Base-by-base conservation (phyloP, 1,140 invertebrate genomes). In the Drosophila melanica region DNA sequence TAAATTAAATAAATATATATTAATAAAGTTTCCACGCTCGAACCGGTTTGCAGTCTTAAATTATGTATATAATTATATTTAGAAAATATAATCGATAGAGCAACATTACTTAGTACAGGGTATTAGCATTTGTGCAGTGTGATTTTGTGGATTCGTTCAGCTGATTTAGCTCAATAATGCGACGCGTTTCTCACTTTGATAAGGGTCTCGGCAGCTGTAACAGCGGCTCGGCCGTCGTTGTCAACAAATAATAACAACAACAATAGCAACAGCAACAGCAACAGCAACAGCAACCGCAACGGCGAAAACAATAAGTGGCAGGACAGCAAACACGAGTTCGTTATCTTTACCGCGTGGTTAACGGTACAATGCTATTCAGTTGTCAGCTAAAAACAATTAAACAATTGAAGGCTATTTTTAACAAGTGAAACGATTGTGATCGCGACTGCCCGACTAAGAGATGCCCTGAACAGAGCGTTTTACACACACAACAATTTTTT, bases 111-210 rank as follows among this genome's bases (percentile, higher is more conserved):
- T 3, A 0, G 4, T 23, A 23, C 2, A 23, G 2, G 20, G 20
- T 23, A 23, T 27, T 18, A 50, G 20, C 48, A 23, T 14, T 23
- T 16, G 5, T 14, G 9, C 35, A 41, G 30, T 66, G 35, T 57
- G 33, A 57, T 55, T 53, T 27, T 55, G 12, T 37, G 44, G 18
- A 33, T 23, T 45, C 41, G 54, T 18, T 44, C 44, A 58, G 65
- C 69, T 66, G 69, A 72, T 68, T 73, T 68, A 35, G 55, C 48
- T 62, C 65, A 62, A 73, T 68, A 73, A 68, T 68, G 70, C 41
- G 64, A 73, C 55, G 65, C 64, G 64, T 68, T 64, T 53, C 64
- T 60, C 55, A 42, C 14, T 47, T 73, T 73, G 70, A 73, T 39
- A 47, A 68, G 70, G 70, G 70, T 73, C 64, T 51, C 27, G 3